A percentile compares a stretch with the other conserved stretches of the same genome.
Evolutionary conservation across 2,888 invertebrate genomes (phyloP).

Genomic region (Limnephilus lunatus): DNA sequence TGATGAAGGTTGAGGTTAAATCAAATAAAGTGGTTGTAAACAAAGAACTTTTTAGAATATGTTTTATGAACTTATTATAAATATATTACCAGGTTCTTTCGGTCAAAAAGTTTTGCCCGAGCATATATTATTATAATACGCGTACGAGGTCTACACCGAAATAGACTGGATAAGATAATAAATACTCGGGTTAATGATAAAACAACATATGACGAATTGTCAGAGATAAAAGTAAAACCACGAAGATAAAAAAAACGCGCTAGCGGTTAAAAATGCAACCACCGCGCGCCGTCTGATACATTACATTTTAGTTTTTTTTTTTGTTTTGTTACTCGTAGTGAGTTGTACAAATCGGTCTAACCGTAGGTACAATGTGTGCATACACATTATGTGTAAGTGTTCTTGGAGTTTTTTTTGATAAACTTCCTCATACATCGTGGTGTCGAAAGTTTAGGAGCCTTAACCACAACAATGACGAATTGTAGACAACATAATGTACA

Average conservation of each 20-base stretch:
- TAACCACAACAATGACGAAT: neutral
- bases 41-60: no score
- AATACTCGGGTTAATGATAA: conserved; percentile 47
- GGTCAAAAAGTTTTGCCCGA: neutral
- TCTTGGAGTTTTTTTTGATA: neutral
- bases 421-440: neutral
- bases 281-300: neutral
- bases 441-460: neutral
- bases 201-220: conserved; percentile 46
- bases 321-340: neutral
- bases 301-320: neutral
- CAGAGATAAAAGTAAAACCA: conserved; percentile 40
- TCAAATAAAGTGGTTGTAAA: no score
- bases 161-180: conserved; percentile 51
- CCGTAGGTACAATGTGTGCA: no score
- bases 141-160: conserved; percentile 10
- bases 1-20: no score
- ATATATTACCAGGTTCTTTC: conserved; percentile 31
- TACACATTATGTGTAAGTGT: neutral
- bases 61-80: no score
- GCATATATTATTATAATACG: neutral
- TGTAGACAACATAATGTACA: no score
- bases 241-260: conserved; percentile 19
- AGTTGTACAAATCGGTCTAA: neutral
- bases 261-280: neutral